Evolutionary conservation across 2,888 invertebrate genomes (phyloP).

Genomic region (Euplexia lucipara): DNA sequence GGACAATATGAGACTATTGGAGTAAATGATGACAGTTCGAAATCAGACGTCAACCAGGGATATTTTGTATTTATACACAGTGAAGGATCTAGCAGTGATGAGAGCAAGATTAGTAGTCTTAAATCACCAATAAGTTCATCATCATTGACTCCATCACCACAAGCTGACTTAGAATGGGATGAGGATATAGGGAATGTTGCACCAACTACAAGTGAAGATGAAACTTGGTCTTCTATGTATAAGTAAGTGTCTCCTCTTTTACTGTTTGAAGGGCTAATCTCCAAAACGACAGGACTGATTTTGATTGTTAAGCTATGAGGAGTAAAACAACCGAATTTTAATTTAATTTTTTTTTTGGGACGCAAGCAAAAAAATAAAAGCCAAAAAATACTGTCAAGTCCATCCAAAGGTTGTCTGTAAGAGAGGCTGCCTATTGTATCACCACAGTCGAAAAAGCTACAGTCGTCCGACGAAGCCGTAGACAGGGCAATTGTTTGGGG

Average conservation of each 20-base stretch:
- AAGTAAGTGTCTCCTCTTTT: slow-evolving; percentile 77
- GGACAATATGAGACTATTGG: slow-evolving; percentile 61
- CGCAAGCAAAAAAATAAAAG: too few relatives aligned
- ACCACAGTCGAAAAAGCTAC: too few relatives aligned
- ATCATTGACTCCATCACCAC: slow-evolving; percentile 78
- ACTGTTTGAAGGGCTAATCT: not conserved
- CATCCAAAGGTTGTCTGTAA: too few relatives aligned
- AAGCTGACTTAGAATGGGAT: slow-evolving; percentile 93
- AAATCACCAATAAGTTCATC: slow-evolving; percentile 76
- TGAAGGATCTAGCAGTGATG: slow-evolving; percentile 85
- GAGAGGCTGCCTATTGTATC: too few relatives aligned
- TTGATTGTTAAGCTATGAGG: too few relatives aligned
- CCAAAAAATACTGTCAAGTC: too few relatives aligned
- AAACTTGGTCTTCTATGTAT: slow-evolving; percentile 89
- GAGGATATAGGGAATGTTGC: slow-evolving; percentile 92
- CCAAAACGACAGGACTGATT: too few relatives aligned
- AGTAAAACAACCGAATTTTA: too few relatives aligned
- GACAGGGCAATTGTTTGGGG: too few relatives aligned
- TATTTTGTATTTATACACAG: slow-evolving; percentile 85
- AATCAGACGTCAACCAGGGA: slow-evolving; percentile 78
- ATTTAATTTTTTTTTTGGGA: too few relatives aligned
- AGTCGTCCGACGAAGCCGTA: too few relatives aligned
- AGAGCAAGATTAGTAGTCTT: slow-evolving; percentile 74
- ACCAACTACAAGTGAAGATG: slow-evolving; percentile 88
- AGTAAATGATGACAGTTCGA: slow-evolving; percentile 61